A percentile compares a stretch with the other conserved stretches of the same genome.
phyloP scores from a whole-genome alignment of 1,140 invertebrate species.

The Habropoda laboriosa region DNA sequence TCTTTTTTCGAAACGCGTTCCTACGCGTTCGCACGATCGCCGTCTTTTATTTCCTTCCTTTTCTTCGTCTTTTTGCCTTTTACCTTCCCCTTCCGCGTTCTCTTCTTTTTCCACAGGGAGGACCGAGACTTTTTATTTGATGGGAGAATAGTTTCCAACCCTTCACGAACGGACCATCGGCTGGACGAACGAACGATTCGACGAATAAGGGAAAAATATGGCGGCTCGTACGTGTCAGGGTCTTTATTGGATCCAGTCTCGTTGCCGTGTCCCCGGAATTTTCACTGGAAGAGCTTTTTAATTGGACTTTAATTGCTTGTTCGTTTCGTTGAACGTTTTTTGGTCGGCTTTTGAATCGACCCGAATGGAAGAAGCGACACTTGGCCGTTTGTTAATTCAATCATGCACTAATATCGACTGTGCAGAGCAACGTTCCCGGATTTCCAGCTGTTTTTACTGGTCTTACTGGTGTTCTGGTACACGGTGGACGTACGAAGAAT shows the following conservation, averaged over 20 bases:
- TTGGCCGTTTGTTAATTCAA: background rate
- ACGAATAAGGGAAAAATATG: constrained; percentile 38
- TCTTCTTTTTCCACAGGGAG: background rate
- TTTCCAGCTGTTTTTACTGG: no score
- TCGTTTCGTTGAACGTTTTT: background rate
- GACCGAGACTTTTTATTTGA: background rate
- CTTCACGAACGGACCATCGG: background rate
- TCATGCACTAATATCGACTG: background rate
- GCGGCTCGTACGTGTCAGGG: constrained; percentile 12
- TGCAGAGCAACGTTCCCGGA: no score
- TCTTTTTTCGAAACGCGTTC: background rate
- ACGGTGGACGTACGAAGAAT: no score
- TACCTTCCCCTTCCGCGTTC: background rate
- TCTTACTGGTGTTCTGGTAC: no score
- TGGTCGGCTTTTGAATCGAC: background rate
- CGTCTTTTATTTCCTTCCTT: background rate
- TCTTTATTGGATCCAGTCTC: constrained; percentile 19
- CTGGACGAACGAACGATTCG: constrained; percentile 6
- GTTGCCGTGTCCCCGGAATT: background rate
- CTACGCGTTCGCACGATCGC: background rate
- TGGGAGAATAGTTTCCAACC: background rate
- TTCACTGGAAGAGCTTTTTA: constrained; percentile 2
- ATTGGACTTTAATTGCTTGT: constrained; percentile 43
- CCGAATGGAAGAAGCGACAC: background rate
- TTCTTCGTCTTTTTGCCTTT: no score